phyloP scores from a whole-genome alignment of 2,113 vertebrate species.

The Columbina picui region DNA sequence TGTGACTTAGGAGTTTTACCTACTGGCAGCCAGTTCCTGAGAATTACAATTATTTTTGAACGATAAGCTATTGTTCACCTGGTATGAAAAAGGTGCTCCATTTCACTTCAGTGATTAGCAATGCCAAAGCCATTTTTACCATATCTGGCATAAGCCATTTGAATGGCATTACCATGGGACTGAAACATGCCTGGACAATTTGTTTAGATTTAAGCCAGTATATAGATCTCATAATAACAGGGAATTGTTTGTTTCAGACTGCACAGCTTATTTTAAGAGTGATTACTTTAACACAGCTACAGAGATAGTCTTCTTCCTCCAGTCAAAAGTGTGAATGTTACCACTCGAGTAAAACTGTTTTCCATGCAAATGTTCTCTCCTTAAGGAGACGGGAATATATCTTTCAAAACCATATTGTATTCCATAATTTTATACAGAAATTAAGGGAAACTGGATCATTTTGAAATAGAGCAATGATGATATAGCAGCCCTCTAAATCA shows the following conservation, averaged over 20 bases:
- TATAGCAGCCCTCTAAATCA: background rate
- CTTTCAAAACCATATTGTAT: background rate
- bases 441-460: background rate
- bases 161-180: background rate
- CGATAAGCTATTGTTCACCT: background rate
- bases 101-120: background rate
- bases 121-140: slow-evolving; percentile 50
- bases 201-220: background rate
- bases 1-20: background rate
- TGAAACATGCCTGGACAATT: background rate
- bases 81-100: background rate
- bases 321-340: background rate
- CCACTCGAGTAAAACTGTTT: background rate
- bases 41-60: background rate
- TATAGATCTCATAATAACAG: background rate
- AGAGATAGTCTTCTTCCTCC: background rate
- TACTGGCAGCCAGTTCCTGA: background rate
- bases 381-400: background rate
- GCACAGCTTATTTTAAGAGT: background rate
- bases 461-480: background rate
- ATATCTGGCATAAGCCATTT: background rate
- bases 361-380: background rate
- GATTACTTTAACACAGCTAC: background rate
- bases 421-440: background rate
- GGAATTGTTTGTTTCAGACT: background rate